Base-by-base conservation (phyloP, 1,140 invertebrate genomes). In the Schlechtendalia chinensis region DNA sequence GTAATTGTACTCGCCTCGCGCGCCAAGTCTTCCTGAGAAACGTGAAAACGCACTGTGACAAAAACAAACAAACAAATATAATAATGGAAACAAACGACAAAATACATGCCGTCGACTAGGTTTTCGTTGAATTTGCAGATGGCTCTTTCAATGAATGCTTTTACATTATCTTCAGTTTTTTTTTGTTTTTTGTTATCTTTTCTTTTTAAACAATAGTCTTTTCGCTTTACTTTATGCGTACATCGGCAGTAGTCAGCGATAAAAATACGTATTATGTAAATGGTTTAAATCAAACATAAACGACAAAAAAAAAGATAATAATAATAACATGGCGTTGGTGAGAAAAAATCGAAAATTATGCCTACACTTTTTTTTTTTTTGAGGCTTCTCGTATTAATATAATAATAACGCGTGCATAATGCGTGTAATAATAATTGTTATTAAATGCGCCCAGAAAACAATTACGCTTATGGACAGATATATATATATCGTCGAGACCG, bases 41-140 rank as follows among this genome's bases (percentile, higher is more conserved):
- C 39, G n/a, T 47, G 47, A 67, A 19, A 67, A 75, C 29, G 74
- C 29, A 58, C 58, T 58, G 50, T 75, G 53, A 65, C 63, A 65
- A 65, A 56, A 58, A 45, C 16, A 56, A 54, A 24, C 32, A 54
- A 65, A 65, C n/a, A n/a, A n/a, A n/a, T n/a, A n/a, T n/a, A n/a
- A n/a, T n/a, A 65, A 65, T 17, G 32, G 10, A 45, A 45, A 45
- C 39, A 45, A 45, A 45, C 39, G 10, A 45, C 5, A 59, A 5
- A 32, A 65, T 65, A n/a, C 10, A 58, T 59, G 11, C 27, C 61
- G 74, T 77, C 74, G 17, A 77, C 58, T 77, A 56, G 27, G 74
- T 77, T 61, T 77, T 77, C 56, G 61, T 59, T 61, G 74, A 77
- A 77, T 77, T 77, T 22, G 58, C 32, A 32, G 58, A 77, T 29